Conservation (phyloP, 2,888 invertebrate species). For the Apamea sordens region DNA sequence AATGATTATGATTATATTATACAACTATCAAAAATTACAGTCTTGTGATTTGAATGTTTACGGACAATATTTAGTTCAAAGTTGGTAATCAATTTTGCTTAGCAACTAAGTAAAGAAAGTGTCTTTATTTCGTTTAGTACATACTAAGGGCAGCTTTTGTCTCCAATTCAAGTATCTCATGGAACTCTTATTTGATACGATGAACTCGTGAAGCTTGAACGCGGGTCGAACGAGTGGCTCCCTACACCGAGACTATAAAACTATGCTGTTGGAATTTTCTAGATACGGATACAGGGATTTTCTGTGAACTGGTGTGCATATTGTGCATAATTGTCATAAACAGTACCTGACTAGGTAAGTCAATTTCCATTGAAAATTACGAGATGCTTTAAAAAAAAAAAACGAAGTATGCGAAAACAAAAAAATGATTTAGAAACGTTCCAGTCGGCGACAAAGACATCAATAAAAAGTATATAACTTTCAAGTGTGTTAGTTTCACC, state of each 20-base stretch:
- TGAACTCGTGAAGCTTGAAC: neutral
- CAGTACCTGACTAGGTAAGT: neutral
- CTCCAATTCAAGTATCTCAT: neutral
- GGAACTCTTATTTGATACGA: neutral
- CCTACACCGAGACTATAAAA: neutral
- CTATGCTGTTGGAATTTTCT: too few species aligned
- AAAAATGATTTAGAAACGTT: conserved; percentile 5
- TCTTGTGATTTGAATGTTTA: neutral
- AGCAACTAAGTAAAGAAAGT: neutral
- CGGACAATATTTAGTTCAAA: neutral
- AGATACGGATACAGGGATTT: too few species aligned
- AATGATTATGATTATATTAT: too few species aligned
- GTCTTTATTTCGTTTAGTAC: neutral
- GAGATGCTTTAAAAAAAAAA: neutral
- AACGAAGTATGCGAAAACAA: neutral
- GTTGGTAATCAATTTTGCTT: neutral
- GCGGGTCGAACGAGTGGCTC: too few species aligned
- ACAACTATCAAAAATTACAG: neutral
- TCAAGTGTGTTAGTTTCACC: conserved; percentile 55
- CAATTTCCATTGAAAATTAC: neutral
- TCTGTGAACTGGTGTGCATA: neutral
- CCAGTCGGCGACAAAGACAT: conserved; percentile 7
- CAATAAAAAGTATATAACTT: conserved; percentile 34
- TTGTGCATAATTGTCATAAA: neutral
- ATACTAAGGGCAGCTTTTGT: neutral